Evolutionary conservation across 2,888 invertebrate genomes (phyloP).

Genomic region (Gari tellinella): DNA sequence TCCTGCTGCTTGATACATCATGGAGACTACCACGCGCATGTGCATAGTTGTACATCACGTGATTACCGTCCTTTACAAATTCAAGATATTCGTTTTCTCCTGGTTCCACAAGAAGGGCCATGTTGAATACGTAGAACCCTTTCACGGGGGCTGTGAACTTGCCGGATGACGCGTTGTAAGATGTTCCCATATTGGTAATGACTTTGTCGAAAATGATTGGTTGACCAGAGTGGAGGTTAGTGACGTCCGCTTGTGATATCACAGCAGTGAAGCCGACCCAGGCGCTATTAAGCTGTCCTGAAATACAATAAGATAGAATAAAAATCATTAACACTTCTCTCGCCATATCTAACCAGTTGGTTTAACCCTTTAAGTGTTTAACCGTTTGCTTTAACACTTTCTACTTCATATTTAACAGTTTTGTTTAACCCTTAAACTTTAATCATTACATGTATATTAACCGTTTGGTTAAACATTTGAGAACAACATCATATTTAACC

Average conservation of each 20-base stretch:
- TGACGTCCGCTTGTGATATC: not conserved
- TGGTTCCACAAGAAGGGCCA: constrained; percentile 17
- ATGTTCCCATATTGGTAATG: constrained; percentile 13
- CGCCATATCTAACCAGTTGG: no score
- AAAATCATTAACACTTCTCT: no score
- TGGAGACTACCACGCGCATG: constrained; percentile 16
- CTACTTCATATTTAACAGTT: no score
- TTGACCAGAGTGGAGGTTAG: constrained; percentile 2
- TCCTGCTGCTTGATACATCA: constrained; percentile 14
- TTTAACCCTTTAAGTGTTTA: no score
- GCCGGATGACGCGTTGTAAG: constrained; percentile 12
- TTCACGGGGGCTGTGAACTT: constrained; percentile 17
- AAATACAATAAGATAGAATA: no score
- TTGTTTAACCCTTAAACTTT: no score
- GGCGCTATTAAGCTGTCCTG: not conserved
- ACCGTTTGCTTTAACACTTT: no score
- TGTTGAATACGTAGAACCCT: constrained; percentile 15
- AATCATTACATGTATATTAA: no score
- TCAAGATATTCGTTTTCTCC: constrained; percentile 19
- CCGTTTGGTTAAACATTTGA: no score
- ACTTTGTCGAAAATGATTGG: constrained; percentile 11
- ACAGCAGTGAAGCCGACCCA: constrained; percentile 20
- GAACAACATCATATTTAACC: no score
- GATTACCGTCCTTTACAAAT: constrained; percentile 20
- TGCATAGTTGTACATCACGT: constrained; percentile 23